phyloP scores from a whole-genome alignment of 2,888 invertebrate species.

The Mythimna albipuncta region DNA sequence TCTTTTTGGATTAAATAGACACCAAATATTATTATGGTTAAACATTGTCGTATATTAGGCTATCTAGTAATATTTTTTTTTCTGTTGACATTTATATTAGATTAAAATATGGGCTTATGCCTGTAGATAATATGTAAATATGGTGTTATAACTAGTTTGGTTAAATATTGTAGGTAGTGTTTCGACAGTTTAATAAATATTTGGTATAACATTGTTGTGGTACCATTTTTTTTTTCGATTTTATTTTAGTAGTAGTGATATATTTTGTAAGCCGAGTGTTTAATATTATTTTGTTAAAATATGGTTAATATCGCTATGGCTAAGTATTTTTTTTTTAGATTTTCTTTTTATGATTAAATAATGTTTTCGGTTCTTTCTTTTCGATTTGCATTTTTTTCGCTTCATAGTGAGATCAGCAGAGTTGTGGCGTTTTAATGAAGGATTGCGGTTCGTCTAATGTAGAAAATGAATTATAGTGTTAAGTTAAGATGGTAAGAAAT shows the following conservation, averaged over 20 bases:
- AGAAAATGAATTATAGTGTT: background rate
- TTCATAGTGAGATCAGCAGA: background rate
- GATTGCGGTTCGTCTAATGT: background rate
- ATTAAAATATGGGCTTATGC: background rate
- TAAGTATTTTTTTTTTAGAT: background rate
- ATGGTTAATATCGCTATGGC: slow-evolving; percentile 1
- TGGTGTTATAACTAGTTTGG: slow-evolving; percentile 2
- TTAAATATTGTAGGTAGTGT: background rate
- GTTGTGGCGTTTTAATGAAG: background rate
- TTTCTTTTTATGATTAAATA: background rate
- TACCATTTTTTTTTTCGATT: background rate
- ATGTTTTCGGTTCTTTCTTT: background rate
- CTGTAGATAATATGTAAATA: background rate
- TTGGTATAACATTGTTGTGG: too few relatives aligned
- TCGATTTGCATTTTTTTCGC: slow-evolving; percentile 1
- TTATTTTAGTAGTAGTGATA: background rate
- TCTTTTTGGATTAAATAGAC: background rate
- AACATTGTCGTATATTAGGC: background rate
- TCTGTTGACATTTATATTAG: background rate
- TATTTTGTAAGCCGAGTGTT: background rate
- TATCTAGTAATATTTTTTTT: background rate
- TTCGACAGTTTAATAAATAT: background rate
- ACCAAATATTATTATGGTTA: background rate
- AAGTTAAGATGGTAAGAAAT: background rate
- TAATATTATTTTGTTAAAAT: background rate